A percentile compares a stretch with the other conserved stretches of the same genome.
Conservation (phyloP, 2,797 vertebrate species). For the Xenentodon cancila region DNA sequence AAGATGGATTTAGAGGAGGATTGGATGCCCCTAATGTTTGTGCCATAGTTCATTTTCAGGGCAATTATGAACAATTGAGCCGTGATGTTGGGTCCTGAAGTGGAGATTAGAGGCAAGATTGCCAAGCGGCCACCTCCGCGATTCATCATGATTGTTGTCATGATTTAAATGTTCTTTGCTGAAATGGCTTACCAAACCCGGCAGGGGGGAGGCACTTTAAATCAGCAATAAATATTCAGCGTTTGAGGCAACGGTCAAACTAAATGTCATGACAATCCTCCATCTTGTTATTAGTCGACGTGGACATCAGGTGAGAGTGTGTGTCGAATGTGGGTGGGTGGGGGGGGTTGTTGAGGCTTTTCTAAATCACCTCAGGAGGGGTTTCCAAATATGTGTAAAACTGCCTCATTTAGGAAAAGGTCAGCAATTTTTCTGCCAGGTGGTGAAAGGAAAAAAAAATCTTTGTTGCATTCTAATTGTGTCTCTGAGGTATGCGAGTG, state of each 20-base stretch:
- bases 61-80: constrained; percentile 78
- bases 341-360: neutral
- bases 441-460: constrained; percentile 1
- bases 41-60: constrained; percentile 70
- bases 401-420: constrained; percentile 66
- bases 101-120: constrained; percentile 77
- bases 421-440: constrained; percentile 54
- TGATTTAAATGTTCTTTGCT: constrained; percentile 64
- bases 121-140: constrained; percentile 47
- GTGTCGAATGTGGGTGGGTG: constrained; percentile 18
- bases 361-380: constrained; percentile 39
- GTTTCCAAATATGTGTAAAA: constrained; percentile 45
- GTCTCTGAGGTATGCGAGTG: constrained; percentile 34
- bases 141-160: constrained; percentile 75
- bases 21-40: constrained; percentile 63
- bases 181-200: constrained; percentile 47
- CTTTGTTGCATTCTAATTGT: constrained; percentile 57
- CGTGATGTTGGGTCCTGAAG: constrained; percentile 62
- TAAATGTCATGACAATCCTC: constrained; percentile 73
- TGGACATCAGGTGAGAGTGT: constrained; percentile 38
- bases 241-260: constrained; percentile 64
- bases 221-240: constrained; percentile 76
- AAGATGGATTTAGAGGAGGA: constrained; percentile 69
- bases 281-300: constrained; percentile 58
- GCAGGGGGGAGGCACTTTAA: constrained; percentile 44